These are phyloP conservation scores for Aselliscus stoliczkanus DNA, from an alignment of 2,797 vertebrate species.

Conservation along the genomic window DNA sequence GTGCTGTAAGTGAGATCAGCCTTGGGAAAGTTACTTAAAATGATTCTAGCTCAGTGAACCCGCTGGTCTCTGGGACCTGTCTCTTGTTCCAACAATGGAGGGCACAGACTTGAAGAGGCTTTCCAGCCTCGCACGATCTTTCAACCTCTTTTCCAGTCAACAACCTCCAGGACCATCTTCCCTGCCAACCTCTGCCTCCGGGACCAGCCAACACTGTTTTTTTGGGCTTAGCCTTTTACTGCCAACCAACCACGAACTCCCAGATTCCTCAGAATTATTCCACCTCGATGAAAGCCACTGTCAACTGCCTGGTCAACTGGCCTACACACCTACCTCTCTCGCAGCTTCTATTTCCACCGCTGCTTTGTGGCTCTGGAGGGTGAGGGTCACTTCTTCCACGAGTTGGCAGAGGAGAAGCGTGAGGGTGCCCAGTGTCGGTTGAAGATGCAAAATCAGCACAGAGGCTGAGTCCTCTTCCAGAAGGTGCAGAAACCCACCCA, in stretches of 20 bases:
- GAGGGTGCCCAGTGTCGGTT: too few species aligned
- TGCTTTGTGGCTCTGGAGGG: neutral
- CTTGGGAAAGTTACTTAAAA: neutral
- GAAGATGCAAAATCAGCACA: neutral
- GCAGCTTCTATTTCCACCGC: accelerated
- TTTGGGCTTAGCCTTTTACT: neutral
- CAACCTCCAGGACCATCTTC: neutral
- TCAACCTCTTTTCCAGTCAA: neutral
- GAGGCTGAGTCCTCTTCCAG: neutral
- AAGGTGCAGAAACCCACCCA: neutral
- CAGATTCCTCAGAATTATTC: neutral
- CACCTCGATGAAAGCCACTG: neutral
- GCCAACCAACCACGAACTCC: neutral
- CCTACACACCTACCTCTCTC: neutral
- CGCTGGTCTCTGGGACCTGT: accelerated
- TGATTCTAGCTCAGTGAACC: too few species aligned
- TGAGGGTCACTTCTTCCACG: accelerated
- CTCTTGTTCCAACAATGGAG: neutral
- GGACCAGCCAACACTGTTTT: neutral
- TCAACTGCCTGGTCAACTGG: too few species aligned
- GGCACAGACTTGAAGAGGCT: neutral
- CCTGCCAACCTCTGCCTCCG: neutral
- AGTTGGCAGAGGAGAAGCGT: neutral
- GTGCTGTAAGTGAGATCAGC: neutral
- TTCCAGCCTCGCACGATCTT: neutral